Evolutionary conservation across 2,113 vertebrate genomes (phyloP), one percentile per base, ranked within the genome.

Genomic region (Serilophus lunatus): DNA sequence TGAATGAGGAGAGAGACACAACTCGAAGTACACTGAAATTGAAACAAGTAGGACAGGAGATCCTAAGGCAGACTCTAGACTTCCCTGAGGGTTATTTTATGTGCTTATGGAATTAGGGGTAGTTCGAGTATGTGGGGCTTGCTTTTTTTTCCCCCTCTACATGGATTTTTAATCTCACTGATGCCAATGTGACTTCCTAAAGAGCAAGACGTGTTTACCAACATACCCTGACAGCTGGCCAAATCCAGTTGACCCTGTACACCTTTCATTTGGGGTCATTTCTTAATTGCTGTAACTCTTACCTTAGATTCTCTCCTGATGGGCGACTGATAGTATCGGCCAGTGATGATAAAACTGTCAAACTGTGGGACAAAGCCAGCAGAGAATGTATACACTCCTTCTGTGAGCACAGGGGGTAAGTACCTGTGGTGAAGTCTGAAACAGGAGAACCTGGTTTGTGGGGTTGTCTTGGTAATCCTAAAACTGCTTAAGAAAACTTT

Each of bases 341-440:
- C 78, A 99, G 99, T 7, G 99, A 99, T 68, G 99, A 99, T 95
- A 99, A 98, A 96, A 99, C 99, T 3, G 97, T 99, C 82, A 99
- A 99, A 86, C 96, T 99, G 56, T 99, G 99, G 99, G 99, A 99
- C 97, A 99, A 99, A 97, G 98, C 98, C 92, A 99, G 98, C 94
- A 98, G 98, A 94, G 99, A 99, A 57, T 99, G 99, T 50, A 97
- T 99, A 75, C 98, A 99, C 96, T 99, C 99, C 12, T 99, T 99
- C 96, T 99, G 98, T 66, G 99, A 99, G 93, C 99, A 99, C 28
- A 98, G 98, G 29, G 98, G 99, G 99, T 99, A 82, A 98, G 99
- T 97, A 88, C 35, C 54, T 54, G 18, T 2, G 7, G n/a, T 61
- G 60, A 51, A 15, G 47, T 29, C 49, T 60, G 70, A 49, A 72